These are phyloP conservation scores for Acleris sparsana DNA, from an alignment of 2,888 invertebrate genomes.

Conservation along the genomic window DNA sequence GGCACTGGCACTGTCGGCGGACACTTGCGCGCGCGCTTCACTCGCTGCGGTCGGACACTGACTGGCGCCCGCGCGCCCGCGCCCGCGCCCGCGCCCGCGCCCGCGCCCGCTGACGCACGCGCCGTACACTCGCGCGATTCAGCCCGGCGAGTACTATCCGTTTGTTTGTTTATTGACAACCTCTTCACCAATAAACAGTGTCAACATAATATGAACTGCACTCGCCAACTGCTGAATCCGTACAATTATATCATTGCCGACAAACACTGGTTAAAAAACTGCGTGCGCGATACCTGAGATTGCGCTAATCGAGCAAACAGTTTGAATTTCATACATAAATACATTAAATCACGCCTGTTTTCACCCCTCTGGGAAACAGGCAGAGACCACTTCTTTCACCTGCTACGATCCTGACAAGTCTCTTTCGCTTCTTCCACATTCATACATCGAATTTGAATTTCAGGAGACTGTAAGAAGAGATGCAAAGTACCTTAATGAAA, in stretches of 20 bases:
- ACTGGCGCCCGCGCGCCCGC: conserved; percentile 47
- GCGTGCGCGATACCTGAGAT: too few species aligned
- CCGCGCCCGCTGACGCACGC: conserved; percentile 38
- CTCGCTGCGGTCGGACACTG: conserved; percentile 72
- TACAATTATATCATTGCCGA: too few species aligned
- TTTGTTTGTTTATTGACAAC: conserved; percentile 36
- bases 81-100: conserved; percentile 38
- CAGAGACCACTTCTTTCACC: too few species aligned
- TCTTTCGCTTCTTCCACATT: too few species aligned
- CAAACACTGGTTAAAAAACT: too few species aligned
- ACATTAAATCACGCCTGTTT: too few species aligned
- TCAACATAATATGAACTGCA: not conserved
- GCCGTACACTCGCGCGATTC: conserved; percentile 21
- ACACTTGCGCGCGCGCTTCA: conserved; percentile 49
- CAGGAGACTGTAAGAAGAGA: too few species aligned
- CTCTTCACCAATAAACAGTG: conserved; percentile 21
- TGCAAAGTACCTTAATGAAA: not conserved
- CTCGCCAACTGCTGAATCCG: not conserved
- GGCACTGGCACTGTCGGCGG: conserved; percentile 54
- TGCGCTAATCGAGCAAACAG: too few species aligned
- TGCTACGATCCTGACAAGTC: too few species aligned
- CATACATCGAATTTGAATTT: too few species aligned
- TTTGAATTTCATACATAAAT: too few species aligned
- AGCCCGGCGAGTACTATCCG: conserved; percentile 28
- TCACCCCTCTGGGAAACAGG: too few species aligned